These are phyloP conservation scores for Pogoniulus pusillus DNA, from an alignment of 2,797 vertebrate species.

Conservation along the genomic window DNA sequence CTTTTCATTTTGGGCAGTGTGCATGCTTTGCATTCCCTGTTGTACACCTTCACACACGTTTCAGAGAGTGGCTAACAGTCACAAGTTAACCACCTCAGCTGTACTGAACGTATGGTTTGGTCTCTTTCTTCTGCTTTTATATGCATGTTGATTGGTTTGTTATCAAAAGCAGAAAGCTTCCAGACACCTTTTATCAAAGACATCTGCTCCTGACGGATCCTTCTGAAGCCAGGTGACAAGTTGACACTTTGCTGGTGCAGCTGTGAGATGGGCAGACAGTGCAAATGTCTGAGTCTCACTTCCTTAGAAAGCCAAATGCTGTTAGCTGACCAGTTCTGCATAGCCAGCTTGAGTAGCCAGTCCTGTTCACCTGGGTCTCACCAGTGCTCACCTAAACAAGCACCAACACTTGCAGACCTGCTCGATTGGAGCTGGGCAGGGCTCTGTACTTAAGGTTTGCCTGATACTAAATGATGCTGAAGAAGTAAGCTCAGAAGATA, in stretches of 20 bases:
- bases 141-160: background rate
- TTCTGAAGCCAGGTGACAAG: background rate
- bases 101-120: background rate
- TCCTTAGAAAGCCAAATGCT: background rate
- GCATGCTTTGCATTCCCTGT: slow-evolving; percentile 57
- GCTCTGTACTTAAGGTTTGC: background rate
- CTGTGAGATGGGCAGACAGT: background rate
- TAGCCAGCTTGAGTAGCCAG: background rate
- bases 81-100: background rate
- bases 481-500: background rate
- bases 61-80: background rate
- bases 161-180: background rate
- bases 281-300: background rate
- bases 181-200: background rate
- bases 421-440: background rate
- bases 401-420: background rate
- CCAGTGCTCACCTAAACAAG: background rate
- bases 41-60: background rate
- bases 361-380: background rate
- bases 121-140: background rate
- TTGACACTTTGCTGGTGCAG: background rate
- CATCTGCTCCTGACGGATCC: background rate
- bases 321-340: background rate
- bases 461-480: background rate
- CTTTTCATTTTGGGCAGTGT: slow-evolving; percentile 49